Evolutionary conservation across 2,113 vertebrate genomes (phyloP).

Genomic region (Neotragus moschatus): DNA sequence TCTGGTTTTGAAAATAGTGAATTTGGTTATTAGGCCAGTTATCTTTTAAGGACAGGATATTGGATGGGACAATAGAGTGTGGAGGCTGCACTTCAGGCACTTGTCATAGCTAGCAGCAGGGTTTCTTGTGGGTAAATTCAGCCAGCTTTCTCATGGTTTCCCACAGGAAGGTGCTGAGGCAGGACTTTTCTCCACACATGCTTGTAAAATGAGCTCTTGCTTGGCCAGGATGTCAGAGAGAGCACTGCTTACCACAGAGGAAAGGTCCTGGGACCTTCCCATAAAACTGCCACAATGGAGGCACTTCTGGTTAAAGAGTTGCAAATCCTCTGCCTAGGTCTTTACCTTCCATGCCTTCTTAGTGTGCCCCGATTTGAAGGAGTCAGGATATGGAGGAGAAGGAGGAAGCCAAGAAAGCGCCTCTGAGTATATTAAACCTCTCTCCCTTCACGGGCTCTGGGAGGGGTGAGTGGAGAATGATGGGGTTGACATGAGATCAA

Average conservation of each 20-base stretch:
- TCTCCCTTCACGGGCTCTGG: not conserved
- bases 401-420: not conserved
- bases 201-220: accelerated
- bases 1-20: not conserved
- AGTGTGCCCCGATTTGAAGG: not conserved
- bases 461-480: not conserved
- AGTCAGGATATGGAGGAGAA: not conserved
- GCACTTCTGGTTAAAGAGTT: not conserved
- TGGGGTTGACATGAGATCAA: accelerated
- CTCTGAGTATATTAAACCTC: accelerated
- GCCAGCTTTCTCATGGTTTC: not conserved
- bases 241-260: not conserved
- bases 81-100: not conserved
- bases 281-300: not conserved
- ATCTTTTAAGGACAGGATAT: no score
- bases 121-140: not conserved
- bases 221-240: not conserved
- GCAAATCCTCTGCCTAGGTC: not conserved
- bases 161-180: not conserved
- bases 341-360: not conserved
- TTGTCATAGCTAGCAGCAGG: not conserved
- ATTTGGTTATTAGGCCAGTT: not conserved
- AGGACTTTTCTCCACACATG: no score
- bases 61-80: not conserved
- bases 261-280: no score